Conservation (phyloP, 2,888 invertebrate species). For the Tachina fera region DNA sequence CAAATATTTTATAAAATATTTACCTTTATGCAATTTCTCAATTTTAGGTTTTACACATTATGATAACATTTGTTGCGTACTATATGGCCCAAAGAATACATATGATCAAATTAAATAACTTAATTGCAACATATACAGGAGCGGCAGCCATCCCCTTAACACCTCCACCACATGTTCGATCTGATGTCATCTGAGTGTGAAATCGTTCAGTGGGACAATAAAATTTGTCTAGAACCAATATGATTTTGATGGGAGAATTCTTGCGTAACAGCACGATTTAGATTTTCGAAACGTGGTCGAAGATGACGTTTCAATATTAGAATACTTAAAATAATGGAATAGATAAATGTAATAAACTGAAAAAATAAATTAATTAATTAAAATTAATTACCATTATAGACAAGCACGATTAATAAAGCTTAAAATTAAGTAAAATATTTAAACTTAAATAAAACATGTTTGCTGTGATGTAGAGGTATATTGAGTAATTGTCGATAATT, state of each 20-base stretch:
- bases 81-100: slow-evolving; percentile 46
- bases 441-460: no score
- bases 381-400: neutral
- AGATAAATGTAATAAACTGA: slow-evolving; percentile 64
- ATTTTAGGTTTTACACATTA: slow-evolving; percentile 53
- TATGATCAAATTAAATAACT: slow-evolving; percentile 35
- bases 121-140: slow-evolving; percentile 51
- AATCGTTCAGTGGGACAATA: slow-evolving; percentile 69
- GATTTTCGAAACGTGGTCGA: slow-evolving; percentile 60
- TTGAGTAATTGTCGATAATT: no score
- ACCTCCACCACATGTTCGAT: slow-evolving; percentile 48
- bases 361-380: slow-evolving; percentile 34
- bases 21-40: slow-evolving; percentile 1
- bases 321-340: slow-evolving; percentile 63
- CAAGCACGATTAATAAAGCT: no score
- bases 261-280: slow-evolving; percentile 40
- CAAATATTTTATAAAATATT: neutral
- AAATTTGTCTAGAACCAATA: slow-evolving; percentile 74
- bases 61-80: slow-evolving; percentile 45
- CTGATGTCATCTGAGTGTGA: slow-evolving; percentile 28
- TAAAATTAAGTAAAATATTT: no score
- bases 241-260: slow-evolving; percentile 73
- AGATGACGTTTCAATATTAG: slow-evolving; percentile 63
- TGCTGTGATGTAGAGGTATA: no score
- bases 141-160: slow-evolving; percentile 49